Evolutionary conservation across 2,888 invertebrate species (phyloP).

Genomic region (Drosophila rellima): DNA sequence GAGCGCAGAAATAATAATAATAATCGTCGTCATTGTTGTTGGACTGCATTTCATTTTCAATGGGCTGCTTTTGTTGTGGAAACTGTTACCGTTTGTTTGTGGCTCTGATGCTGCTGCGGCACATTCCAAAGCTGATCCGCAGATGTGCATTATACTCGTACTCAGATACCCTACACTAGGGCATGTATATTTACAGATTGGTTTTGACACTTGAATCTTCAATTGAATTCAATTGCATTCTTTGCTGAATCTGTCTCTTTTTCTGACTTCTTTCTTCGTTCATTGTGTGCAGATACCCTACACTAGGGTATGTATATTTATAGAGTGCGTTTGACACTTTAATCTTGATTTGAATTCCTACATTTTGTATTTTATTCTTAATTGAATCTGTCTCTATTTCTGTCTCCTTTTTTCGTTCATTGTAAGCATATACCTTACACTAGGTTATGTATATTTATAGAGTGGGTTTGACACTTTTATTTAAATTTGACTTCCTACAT

Average conservation of each 20-base stretch:
- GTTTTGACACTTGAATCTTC: not conserved
- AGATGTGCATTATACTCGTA: conserved; percentile 1
- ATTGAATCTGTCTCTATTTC: too few species aligned
- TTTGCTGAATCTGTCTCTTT: not conserved
- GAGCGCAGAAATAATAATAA: conserved; percentile 26
- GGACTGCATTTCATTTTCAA: conserved; percentile 49
- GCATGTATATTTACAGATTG: not conserved
- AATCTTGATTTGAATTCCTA: too few species aligned
- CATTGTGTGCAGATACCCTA: not conserved
- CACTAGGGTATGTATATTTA: not conserved
- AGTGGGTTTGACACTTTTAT: not conserved
- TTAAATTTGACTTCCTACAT: not conserved
- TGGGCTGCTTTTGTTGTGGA: conserved; percentile 37
- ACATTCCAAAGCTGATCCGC: conserved; percentile 47
- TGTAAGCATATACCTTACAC: conserved; percentile 5
- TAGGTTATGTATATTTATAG: not conserved
- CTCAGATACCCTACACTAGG: not conserved
- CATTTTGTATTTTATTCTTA: not conserved
- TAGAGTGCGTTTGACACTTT: not conserved
- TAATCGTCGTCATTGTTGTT: conserved; percentile 22
- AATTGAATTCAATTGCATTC: too few species aligned
- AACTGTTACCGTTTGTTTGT: conserved; percentile 26
- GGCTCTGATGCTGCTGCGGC: conserved; percentile 3
- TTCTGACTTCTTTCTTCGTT: not conserved
- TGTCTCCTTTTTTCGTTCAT: too few species aligned